Evolutionary conservation across 2,888 invertebrate species (phyloP).

Genomic region (Nephrotoma appendiculata): DNA sequence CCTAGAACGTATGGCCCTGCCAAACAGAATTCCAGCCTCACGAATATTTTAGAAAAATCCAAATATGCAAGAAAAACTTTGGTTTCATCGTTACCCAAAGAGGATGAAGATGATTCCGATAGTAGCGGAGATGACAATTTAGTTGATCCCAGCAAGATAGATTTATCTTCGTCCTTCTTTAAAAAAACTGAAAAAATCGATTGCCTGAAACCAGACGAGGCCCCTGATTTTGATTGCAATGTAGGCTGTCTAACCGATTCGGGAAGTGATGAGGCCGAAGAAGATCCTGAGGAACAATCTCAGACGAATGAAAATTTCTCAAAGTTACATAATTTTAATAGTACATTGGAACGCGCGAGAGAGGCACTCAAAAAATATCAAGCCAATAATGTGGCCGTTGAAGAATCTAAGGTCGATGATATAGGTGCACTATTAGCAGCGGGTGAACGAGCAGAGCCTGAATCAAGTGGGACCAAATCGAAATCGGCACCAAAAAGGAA

Average conservation of each 20-base stretch:
- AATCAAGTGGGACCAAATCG: conserved; percentile 17
- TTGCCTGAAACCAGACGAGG: conserved; percentile 13
- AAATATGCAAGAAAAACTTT: conserved; percentile 17
- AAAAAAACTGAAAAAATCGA: conserved; percentile 12
- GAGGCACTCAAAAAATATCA: conserved; percentile 38
- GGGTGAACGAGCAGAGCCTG: conserved; percentile 39
- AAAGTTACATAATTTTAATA: conserved; percentile 40
- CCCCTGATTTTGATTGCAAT: conserved; percentile 28
- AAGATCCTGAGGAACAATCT: conserved; percentile 9
- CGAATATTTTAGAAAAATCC: neutral
- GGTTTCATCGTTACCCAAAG: neutral
- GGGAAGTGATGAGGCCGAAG: conserved; percentile 19
- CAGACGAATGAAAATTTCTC: conserved; percentile 29
- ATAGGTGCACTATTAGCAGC: conserved; percentile 48
- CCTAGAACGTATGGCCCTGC: neutral
- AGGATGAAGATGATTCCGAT: conserved; percentile 18
- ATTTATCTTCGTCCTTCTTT: conserved; percentile 41
- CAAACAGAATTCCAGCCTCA: neutral
- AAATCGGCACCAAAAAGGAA: conserved; percentile 20
- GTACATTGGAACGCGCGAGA: conserved; percentile 42
- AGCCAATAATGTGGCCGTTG: conserved; percentile 18
- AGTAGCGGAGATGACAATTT: conserved; percentile 41
- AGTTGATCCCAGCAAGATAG: conserved; percentile 37
- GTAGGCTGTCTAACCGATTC: conserved; percentile 25
- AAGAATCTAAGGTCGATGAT: conserved; percentile 31